phyloP scores from a whole-genome alignment of 2,797 vertebrate genomes.

The Miichthys miiuy region DNA sequence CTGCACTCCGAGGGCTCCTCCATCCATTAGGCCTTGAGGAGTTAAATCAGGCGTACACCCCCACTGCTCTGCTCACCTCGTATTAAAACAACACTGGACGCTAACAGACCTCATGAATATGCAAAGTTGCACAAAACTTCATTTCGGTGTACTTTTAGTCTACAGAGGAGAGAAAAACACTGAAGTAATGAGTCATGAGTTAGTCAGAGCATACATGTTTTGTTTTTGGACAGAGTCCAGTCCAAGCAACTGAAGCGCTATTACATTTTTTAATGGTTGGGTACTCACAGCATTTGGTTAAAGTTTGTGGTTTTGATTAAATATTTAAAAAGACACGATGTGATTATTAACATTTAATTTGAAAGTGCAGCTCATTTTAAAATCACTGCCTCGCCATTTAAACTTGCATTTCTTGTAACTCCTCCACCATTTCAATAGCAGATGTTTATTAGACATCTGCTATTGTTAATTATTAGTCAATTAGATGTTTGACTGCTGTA shows the following conservation, averaged over 20 bases:
- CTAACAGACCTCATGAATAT: constrained; percentile 44
- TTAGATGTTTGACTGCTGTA: too few relatives aligned
- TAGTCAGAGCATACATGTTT: neutral
- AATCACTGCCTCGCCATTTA: neutral
- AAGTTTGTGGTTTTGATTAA: neutral
- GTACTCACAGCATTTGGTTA: neutral
- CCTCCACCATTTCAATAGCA: too few relatives aligned
- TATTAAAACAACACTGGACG: constrained; percentile 55
- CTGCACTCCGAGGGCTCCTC: constrained; percentile 35
- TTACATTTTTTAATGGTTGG: too few relatives aligned
- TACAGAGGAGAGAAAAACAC: neutral
- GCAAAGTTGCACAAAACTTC: constrained; percentile 11
- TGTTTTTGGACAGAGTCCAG: neutral
- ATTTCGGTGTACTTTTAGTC: neutral
- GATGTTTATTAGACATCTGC: too few relatives aligned
- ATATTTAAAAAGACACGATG: neutral
- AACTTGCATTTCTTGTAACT: neutral
- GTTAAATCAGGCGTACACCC: constrained; percentile 50
- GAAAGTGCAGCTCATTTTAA: neutral
- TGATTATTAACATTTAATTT: neutral
- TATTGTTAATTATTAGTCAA: too few relatives aligned
- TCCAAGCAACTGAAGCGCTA: neutral
- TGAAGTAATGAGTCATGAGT: constrained; percentile 11
- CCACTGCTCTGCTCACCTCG: constrained; percentile 40
- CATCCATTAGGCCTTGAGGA: constrained; percentile 62